phyloP scores from a whole-genome alignment of 2,888 invertebrate species.

The Sialis fuliginosa region DNA sequence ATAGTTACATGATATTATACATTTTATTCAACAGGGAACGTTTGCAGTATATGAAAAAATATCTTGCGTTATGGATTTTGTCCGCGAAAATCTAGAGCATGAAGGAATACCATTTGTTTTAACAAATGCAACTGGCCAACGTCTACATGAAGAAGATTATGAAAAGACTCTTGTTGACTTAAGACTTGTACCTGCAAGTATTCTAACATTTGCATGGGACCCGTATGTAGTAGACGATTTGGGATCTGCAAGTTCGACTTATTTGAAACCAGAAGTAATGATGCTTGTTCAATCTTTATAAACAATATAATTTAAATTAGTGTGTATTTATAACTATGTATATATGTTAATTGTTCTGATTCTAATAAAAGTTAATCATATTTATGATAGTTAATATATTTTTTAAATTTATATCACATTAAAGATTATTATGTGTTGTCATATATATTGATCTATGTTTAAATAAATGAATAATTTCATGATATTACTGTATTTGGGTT shows the following conservation, averaged over 20 bases:
- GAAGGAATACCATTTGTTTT: constrained; percentile 51
- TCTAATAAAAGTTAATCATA: no score
- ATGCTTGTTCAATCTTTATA: constrained; percentile 43
- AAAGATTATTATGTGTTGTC: no score
- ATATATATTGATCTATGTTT: no score
- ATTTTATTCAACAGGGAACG: constrained; percentile 49
- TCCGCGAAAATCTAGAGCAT: constrained; percentile 55
- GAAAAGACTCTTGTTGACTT: constrained; percentile 61
- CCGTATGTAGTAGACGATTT: constrained; percentile 31
- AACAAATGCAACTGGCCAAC: constrained; percentile 47
- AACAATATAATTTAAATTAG: neutral
- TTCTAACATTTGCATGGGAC: constrained; percentile 61
- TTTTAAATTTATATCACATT: no score
- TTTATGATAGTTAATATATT: no score
- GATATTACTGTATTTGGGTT: no score
- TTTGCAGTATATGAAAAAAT: constrained; percentile 73
- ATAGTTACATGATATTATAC: neutral
- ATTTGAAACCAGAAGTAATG: constrained; percentile 62
- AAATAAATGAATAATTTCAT: no score
- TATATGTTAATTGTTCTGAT: no score
- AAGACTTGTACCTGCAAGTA: constrained; percentile 64
- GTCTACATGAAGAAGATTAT: constrained; percentile 41
- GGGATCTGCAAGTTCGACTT: constrained; percentile 36
- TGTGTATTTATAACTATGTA: neutral
- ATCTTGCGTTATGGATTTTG: constrained; percentile 55